These are phyloP conservation scores for Choreutis nemorana DNA, from an alignment of 2,888 invertebrate species.

Conservation along the genomic window DNA sequence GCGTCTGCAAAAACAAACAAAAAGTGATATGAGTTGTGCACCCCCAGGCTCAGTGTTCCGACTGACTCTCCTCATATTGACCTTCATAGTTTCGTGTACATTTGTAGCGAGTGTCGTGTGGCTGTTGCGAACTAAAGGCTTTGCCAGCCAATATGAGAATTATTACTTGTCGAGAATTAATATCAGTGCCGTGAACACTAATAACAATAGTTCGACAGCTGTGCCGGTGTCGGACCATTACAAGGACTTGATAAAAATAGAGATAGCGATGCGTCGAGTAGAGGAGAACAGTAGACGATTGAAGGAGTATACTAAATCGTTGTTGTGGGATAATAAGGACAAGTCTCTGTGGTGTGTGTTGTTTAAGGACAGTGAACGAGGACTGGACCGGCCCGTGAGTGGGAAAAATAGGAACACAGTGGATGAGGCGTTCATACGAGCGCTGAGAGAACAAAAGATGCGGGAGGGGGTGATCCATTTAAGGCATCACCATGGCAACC, in stretches of 20 bases:
- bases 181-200: slow-evolving; percentile 44
- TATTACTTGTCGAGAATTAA: slow-evolving; percentile 66
- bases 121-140: slow-evolving; percentile 45
- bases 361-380: slow-evolving; percentile 51
- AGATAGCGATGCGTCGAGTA: slow-evolving; percentile 60
- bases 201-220: slow-evolving; percentile 34
- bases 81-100: slow-evolving; percentile 51
- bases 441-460: slow-evolving; percentile 49
- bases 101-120: slow-evolving; percentile 58
- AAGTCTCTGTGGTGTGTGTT: slow-evolving; percentile 62
- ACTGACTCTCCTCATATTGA: slow-evolving; percentile 54
- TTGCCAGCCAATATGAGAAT: slow-evolving; percentile 54
- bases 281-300: slow-evolving; percentile 58
- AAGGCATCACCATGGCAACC: slow-evolving; percentile 51
- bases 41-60: slow-evolving; percentile 48
- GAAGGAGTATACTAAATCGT: slow-evolving; percentile 58
- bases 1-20: slow-evolving; percentile 52
- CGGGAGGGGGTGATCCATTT: slow-evolving; percentile 49
- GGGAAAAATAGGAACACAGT: slow-evolving; percentile 32
- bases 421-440: slow-evolving; percentile 46
- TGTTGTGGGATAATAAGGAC: slow-evolving; percentile 60
- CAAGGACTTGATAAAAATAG: slow-evolving; percentile 62
- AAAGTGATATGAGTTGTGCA: slow-evolving; percentile 65
- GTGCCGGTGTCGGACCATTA: slow-evolving; percentile 49
- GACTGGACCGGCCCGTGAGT: slow-evolving; percentile 20